Conservation (phyloP, 2,113 vertebrate genomes). For the Hydrochoerus hydrochaeris region DNA sequence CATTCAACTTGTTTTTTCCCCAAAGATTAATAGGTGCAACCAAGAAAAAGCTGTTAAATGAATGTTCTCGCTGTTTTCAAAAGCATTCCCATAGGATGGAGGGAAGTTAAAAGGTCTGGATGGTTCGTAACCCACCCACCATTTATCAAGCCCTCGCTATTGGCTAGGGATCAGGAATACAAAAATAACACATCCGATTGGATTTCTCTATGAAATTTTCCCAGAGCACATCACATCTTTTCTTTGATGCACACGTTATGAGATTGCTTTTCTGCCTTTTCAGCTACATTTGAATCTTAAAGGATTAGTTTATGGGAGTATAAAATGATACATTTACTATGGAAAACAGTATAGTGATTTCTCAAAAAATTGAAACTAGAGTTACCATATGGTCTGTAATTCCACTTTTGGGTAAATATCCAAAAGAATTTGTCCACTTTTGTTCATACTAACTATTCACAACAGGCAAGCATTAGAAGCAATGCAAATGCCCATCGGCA, state of each 20-base stretch:
- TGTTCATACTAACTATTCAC: not conserved
- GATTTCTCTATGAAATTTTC: not conserved
- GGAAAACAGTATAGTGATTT: constrained; percentile 14
- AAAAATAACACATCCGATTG: not conserved
- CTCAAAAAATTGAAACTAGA: constrained; percentile 56
- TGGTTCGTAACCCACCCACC: not conserved
- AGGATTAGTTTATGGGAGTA: not conserved
- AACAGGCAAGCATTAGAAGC: not conserved
- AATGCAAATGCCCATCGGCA: not conserved
- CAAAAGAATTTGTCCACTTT: not conserved
- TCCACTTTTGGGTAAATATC: not conserved
- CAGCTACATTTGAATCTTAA: constrained; percentile 33
- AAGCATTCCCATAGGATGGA: not conserved
- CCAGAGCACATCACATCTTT: not conserved
- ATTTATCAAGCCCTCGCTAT: not conserved
- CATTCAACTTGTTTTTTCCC: not conserved
- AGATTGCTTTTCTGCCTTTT: constrained; percentile 42
- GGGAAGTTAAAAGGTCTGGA: not conserved
- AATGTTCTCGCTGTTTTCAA: not conserved
- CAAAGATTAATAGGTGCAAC: not conserved
- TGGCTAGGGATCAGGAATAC: not conserved
- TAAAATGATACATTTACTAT: not conserved
- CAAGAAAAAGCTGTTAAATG: not conserved
- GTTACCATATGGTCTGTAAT: not conserved
- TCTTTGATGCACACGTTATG: not conserved